phyloP scores from a whole-genome alignment of 1,140 invertebrate species.

The Drosophila triauraria region DNA sequence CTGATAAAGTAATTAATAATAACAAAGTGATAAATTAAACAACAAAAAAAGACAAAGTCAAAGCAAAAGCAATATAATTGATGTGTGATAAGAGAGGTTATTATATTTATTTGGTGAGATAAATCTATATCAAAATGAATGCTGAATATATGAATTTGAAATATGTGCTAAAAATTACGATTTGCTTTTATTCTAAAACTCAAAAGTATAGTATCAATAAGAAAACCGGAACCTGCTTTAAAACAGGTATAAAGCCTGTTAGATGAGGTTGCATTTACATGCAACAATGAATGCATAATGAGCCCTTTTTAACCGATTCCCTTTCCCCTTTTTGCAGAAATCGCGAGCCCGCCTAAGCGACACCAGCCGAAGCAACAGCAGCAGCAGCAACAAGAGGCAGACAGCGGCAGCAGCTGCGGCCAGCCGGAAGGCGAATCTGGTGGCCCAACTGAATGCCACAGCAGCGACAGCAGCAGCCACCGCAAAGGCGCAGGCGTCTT shows the following conservation, averaged over 20 bases:
- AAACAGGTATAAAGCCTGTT: not conserved
- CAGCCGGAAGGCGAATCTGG: conserved; percentile 41
- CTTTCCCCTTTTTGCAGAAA: conserved; percentile 62
- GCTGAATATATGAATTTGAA: too few relatives aligned
- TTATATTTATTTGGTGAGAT: too few relatives aligned
- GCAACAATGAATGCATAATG: not conserved
- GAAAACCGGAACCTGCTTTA: not conserved
- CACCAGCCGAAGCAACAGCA: conserved; percentile 48
- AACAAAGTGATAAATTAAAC: not conserved
- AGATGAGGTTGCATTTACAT: not conserved
- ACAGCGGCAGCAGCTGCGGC: conserved; percentile 43
- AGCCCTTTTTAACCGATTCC: conserved; percentile 1
- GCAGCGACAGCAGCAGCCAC: conserved; percentile 38
- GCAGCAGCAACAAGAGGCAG: conserved; percentile 45
- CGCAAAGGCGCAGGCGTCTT: conserved; percentile 75
- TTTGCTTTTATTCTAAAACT: not conserved
- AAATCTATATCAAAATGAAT: too few relatives aligned
- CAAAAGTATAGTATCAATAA: not conserved
- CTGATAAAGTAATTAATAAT: not conserved
- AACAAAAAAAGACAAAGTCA: too few relatives aligned
- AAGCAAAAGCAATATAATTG: not conserved
- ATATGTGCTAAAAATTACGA: not conserved
- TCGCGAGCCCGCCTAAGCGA: conserved; percentile 77
- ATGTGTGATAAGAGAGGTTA: not conserved
- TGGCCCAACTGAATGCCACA: conserved; percentile 61